Conservation (phyloP, 64 coral and sea anemone species). For the Cladopsammia gracilis region DNA sequence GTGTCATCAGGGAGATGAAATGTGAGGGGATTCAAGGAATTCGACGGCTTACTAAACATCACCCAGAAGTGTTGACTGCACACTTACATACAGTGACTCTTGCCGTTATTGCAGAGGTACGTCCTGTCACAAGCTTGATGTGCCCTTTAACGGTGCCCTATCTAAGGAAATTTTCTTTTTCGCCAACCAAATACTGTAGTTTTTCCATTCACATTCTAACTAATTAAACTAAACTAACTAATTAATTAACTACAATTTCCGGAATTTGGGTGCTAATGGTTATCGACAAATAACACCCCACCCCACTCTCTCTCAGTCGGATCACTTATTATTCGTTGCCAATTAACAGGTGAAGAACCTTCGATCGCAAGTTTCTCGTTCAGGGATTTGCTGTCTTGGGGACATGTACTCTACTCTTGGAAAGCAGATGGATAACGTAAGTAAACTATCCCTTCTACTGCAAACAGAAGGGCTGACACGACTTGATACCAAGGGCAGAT, state of each 20-base stretch:
- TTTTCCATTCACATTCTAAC: too few relatives aligned
- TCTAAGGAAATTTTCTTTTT: not conserved
- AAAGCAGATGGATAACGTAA: constrained; percentile 94
- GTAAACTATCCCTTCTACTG: not conserved
- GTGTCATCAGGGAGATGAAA: constrained; percentile 64
- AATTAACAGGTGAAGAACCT: constrained; percentile 91
- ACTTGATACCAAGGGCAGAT: too few relatives aligned
- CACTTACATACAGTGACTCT: constrained; percentile 81
- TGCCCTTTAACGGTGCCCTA: not conserved
- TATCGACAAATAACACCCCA: too few relatives aligned
- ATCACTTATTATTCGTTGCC: not conserved
- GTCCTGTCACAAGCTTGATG: not conserved
- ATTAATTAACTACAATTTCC: too few relatives aligned
- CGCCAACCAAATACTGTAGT: not conserved
- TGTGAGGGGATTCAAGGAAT: constrained; percentile 88
- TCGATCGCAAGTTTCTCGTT: constrained; percentile 94
- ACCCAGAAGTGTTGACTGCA: constrained; percentile 61
- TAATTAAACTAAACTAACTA: too few relatives aligned
- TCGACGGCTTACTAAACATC: constrained; percentile 83
- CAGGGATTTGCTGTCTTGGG: constrained; percentile 88
- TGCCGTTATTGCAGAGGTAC: constrained; percentile 83
- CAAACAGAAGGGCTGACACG: too few relatives aligned
- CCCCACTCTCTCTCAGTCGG: not conserved
- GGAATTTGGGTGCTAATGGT: too few relatives aligned
- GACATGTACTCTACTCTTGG: constrained; percentile 94